Evolutionary conservation across 2,113 vertebrate genomes (phyloP), one percentile per base, ranked within the genome.

Genomic region (Paramormyrops kingsleyae): DNA sequence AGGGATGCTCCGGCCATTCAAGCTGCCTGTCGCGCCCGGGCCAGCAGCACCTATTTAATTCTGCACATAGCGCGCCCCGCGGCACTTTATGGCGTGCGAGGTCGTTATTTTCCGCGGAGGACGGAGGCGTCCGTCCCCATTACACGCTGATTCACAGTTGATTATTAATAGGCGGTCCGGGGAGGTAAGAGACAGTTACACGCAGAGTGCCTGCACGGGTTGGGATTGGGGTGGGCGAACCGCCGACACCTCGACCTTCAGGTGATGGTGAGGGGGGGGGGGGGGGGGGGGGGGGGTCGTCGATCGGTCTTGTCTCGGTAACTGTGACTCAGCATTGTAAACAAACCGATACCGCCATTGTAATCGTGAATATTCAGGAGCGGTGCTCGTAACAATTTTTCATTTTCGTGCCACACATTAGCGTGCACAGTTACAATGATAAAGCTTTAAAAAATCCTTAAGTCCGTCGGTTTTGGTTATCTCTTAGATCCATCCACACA

Each of bases 241-340:
- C n/a, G 62, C 44, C n/a, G 42, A 39, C 59, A 53, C 42, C 47
- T 39, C 74, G 88, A 91, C 90, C 90, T 91, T 91, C 84, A 86
- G 27, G 50, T 35, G 83, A 46, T 19, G 50, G 42, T 2, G 52
- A 46, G 24, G 87, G 24, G 2, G 39, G 2, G 49, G 66, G 35
- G n/a, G n/a, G n/a, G 19, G 5, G 44, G 3, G 50, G 49, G 49
- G 49, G 12, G 50, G 13, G 4, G 17, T 19, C 21, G 21, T 39
- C 21, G 2, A n/a, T 62, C 24, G 19, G 42, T 50, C 39, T 53
- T 50, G 53, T 56, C 70, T 0, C 74, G 21, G 35, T 5, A n/a
- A 12, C 15, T 44, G 53, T 91, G 89, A 91, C 85, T 89, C 74
- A 44, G 66, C 88, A 89, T 53, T 10, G 52, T 47, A 52, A 56